Evolutionary conservation across 2,888 invertebrate species (phyloP), one percentile per base, ranked within the genome.

Genomic region (Eilema sororculum): DNA sequence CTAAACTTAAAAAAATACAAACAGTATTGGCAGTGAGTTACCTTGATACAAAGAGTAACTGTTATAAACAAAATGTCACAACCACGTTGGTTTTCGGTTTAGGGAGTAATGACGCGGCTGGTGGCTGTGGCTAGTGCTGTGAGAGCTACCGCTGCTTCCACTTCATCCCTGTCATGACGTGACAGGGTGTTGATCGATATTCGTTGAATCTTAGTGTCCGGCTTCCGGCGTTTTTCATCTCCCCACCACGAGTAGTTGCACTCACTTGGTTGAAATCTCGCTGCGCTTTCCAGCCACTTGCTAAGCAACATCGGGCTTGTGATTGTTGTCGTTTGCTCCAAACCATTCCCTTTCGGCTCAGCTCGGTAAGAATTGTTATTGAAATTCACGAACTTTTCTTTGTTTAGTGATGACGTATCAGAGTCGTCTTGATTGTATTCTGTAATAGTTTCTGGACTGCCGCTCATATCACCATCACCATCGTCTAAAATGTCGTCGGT

Each of bases 241-340:
- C 90, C 91, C 97, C 97, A 97, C 89, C 97, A 96, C 2, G 97
- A 96, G 84, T 97, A 97, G 84, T 97, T 97, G 70, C 96, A 96
- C 85, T 97, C 97, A 78, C 96, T 96, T 0, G 97, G 97, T 77
- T 96, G 96, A 87, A 97, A 97, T 77, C 97, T 96, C 0, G 96
- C 97, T 0, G 97, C 97, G 84, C 97, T 97, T 85, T 97, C 97
- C 64, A 97, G 88, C 97, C 97, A 97, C 86, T 97, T 97, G 60
- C 97, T 96, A 20, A 97, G 94, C 85, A 97, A 96, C 57, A 97
- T 94, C 3, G 96, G 96, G 74, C 94, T 93, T 9, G 92, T 96
- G 84, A 91, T 96, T 57, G 84, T 86, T 71, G 90, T 88, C 10
- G 87, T 76, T 65, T 88, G 87, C 37, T 88, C 86, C 60, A 52